Evolutionary conservation across 2,797 vertebrate species (phyloP).

Genomic region (Echiichthys vipera): DNA sequence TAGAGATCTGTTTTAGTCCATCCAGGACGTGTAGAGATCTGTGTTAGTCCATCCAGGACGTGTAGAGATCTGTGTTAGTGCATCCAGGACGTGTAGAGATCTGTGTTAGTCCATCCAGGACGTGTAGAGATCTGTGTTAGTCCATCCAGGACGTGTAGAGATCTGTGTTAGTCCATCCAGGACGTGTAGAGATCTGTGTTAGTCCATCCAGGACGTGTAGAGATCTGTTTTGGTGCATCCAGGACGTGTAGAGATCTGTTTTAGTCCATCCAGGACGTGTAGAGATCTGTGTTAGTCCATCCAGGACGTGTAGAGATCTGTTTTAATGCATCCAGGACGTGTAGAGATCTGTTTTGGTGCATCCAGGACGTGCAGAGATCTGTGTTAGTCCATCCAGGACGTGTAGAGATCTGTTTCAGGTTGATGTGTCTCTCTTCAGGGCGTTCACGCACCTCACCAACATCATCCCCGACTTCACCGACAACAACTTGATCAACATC

Average conservation of each 20-base stretch:
- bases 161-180: background rate
- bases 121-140: background rate
- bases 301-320: background rate
- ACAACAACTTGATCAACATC: conserved; percentile 96
- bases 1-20: background rate
- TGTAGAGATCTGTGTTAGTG: background rate
- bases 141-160: background rate
- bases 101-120: background rate
- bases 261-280: background rate
- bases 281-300: background rate
- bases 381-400: background rate
- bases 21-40: background rate
- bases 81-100: background rate
- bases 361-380: background rate
- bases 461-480: conserved; percentile 93
- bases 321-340: background rate
- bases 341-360: background rate
- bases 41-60: background rate
- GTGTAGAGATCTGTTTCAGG: background rate
- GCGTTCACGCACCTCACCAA: conserved; percentile 90
- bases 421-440: conserved; percentile 74
- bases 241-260: background rate
- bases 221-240: background rate
- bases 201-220: background rate
- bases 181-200: background rate